phyloP scores from a whole-genome alignment of 2,888 invertebrate species.

The Trichogramma dendrolimi region DNA sequence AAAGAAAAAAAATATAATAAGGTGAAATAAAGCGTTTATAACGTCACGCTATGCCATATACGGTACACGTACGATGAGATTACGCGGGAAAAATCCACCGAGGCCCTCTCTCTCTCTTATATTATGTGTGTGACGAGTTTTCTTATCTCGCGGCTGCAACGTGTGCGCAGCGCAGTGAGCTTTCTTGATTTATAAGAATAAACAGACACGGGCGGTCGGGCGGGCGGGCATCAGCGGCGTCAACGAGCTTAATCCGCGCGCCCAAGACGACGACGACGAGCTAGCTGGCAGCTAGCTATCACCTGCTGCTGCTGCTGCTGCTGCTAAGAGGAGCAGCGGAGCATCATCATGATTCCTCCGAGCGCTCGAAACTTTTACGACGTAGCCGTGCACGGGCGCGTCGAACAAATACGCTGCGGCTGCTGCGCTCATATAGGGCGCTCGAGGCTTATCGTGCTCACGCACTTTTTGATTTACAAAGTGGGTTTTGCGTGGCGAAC shows the following conservation, averaged over 20 bases:
- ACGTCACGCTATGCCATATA: conserved; percentile 2
- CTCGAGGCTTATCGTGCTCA: conserved; percentile 41
- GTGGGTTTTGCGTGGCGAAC: conserved; percentile 40
- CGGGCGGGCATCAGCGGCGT: background rate
- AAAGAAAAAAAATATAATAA: background rate
- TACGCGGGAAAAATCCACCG: conserved; percentile 3
- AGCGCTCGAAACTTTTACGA: too few relatives aligned
- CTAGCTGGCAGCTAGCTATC: too few relatives aligned
- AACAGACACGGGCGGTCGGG: conserved; percentile 35
- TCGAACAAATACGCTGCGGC: conserved; percentile 11
- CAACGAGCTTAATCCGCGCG: conserved; percentile 35
- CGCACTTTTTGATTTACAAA: conserved; percentile 45
- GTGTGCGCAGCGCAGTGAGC: too few relatives aligned
- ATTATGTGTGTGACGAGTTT: too few relatives aligned
- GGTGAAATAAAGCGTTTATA: background rate
- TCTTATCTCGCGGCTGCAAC: too few relatives aligned
- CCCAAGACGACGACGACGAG: too few relatives aligned
- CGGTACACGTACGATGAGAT: background rate
- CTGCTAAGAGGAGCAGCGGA: too few relatives aligned
- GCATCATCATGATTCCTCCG: too few relatives aligned
- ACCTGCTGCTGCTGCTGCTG: too few relatives aligned
- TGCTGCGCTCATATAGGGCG: background rate
- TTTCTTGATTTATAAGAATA: conserved; percentile 50
- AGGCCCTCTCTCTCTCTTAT: too few relatives aligned
- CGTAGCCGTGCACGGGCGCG: conserved; percentile 25